phyloP scores from a whole-genome alignment of 2,113 vertebrate species.

The Ailurus styani region DNA sequence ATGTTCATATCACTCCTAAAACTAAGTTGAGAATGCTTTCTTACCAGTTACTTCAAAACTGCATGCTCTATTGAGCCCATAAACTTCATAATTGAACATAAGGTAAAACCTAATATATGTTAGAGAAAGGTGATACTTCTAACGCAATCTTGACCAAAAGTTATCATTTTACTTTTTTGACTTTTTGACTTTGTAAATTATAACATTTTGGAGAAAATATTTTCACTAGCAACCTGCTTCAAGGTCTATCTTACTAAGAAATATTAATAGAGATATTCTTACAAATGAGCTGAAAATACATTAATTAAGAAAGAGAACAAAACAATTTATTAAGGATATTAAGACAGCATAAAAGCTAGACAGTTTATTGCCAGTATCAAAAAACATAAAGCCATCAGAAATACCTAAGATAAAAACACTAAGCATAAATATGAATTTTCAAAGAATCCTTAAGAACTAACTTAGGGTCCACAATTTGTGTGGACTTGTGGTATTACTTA shows the following conservation, averaged over 20 bases:
- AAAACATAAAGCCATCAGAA: background rate
- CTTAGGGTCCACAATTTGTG: background rate
- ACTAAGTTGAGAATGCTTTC: background rate
- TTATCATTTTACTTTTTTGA: slow-evolving; percentile 40
- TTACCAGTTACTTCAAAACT: slow-evolving; percentile 6
- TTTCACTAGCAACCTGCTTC: background rate
- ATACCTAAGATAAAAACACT: background rate
- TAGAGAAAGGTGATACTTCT: background rate
- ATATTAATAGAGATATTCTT: background rate
- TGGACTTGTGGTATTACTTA: background rate
- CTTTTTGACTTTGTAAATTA: slow-evolving; percentile 26
- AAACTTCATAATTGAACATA: slow-evolving; percentile 20
- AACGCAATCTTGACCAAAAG: background rate
- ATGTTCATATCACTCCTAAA: slow-evolving; percentile 2
- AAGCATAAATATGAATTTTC: background rate
- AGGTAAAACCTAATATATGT: background rate
- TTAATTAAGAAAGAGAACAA: background rate
- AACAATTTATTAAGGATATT: background rate
- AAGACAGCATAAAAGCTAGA: background rate
- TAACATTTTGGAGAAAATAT: slow-evolving; percentile 24
- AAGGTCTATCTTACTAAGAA: slow-evolving; percentile 18
- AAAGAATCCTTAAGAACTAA: background rate
- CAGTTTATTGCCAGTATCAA: background rate
- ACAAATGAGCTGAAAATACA: background rate
- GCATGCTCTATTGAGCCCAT: background rate